These are phyloP conservation scores for Epicampocera succincta DNA, from an alignment of 2,888 invertebrate genomes.

Conservation along the genomic window DNA sequence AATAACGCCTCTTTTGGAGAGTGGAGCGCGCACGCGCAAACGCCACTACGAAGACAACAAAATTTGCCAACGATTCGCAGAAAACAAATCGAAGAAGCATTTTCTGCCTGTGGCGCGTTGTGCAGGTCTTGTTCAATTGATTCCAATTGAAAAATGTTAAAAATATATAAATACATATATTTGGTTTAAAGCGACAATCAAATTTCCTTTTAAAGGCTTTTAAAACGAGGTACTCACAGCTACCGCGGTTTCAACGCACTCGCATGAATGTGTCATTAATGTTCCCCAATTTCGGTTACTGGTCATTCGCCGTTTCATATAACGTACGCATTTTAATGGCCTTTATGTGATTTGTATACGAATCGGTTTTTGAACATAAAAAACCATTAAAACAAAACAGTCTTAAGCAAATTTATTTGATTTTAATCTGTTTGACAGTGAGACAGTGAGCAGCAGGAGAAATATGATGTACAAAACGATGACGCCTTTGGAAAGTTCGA, in stretches of 20 bases:
- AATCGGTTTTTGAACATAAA: conserved; percentile 17
- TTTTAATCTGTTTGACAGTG: conserved; percentile 57
- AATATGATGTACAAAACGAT: conserved; percentile 42
- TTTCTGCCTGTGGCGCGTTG: conserved; percentile 61
- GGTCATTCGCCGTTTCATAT: conserved; percentile 40
- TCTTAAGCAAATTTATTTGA: conserved; percentile 44
- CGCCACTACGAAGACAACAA: not conserved
- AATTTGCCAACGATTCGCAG: conserved; percentile 29
- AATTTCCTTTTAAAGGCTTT: conserved; percentile 62
- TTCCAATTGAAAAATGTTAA: conserved; percentile 1
- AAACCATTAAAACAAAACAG: not conserved
- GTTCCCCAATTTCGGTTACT: conserved; percentile 19
- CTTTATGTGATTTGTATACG: conserved; percentile 67
- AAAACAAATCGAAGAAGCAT: conserved; percentile 54
- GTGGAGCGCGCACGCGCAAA: not conserved
- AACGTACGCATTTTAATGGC: conserved; percentile 66
- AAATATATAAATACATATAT: not conserved
- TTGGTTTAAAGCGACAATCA: conserved; percentile 4
- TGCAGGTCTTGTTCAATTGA: conserved; percentile 23
- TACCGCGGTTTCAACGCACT: conserved; percentile 1
- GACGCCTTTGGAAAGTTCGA: conserved; percentile 58
- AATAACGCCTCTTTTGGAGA: conserved; percentile 29
- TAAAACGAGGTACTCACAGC: conserved; percentile 39
- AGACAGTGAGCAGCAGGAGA: conserved; percentile 32
- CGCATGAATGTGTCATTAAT: conserved; percentile 22